Evolutionary conservation across 2,797 vertebrate species (phyloP).

Genomic region (Agapornis canus): DNA sequence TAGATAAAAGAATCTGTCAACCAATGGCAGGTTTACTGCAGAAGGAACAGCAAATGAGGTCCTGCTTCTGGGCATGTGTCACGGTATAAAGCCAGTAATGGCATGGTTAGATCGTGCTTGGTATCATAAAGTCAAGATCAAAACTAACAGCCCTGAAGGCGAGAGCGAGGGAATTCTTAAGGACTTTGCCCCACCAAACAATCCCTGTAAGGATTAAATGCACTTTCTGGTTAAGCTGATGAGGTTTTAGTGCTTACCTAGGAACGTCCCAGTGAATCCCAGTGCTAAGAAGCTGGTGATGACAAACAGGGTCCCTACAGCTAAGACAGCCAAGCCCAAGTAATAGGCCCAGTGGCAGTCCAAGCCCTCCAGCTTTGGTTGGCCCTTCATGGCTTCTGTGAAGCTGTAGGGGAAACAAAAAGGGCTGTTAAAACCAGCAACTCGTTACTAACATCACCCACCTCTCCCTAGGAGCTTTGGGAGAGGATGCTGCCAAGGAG

Average conservation of each 20-base stretch:
- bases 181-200: not conserved
- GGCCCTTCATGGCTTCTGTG: slow-evolving; percentile 86
- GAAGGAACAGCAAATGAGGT: not conserved
- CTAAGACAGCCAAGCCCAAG: slow-evolving; percentile 76
- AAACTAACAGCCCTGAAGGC: not conserved
- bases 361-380: slow-evolving; percentile 82
- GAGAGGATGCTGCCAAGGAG: not conserved
- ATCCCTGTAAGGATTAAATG: not conserved
- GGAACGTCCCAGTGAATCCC: slow-evolving; percentile 92
- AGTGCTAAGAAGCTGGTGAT: slow-evolving; percentile 90
- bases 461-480: not conserved
- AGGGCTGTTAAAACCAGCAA: not conserved
- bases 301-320: slow-evolving; percentile 83
- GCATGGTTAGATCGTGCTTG: not conserved
- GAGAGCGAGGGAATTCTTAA: not conserved
- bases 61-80: not conserved
- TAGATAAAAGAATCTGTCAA: slow-evolving; percentile 55
- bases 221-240: not conserved
- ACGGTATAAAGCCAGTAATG: not conserved
- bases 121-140: not conserved
- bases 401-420: slow-evolving; percentile 78
- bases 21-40: not conserved
- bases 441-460: not conserved
- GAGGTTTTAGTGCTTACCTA: slow-evolving; percentile 82
- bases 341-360: slow-evolving; percentile 76